These are phyloP conservation scores for Heliconius cydno DNA, from an alignment of 2,888 invertebrate genomes.

Conservation along the genomic window DNA sequence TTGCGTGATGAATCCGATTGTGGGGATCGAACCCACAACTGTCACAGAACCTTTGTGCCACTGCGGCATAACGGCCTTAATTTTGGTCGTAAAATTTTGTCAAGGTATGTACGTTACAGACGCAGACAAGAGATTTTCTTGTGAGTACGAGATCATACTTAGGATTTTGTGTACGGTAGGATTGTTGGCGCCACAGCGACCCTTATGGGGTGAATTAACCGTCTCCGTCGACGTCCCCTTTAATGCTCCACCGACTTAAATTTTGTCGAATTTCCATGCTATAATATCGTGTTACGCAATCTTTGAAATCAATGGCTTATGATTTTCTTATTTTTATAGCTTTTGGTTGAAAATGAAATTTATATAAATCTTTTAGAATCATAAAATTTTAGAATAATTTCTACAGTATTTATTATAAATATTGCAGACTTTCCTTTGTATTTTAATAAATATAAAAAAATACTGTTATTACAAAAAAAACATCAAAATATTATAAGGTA, in stretches of 20 bases:
- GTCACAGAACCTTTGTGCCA: too few relatives aligned
- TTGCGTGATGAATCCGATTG: too few relatives aligned
- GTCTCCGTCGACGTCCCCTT: conserved; percentile 78
- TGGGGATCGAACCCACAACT: too few relatives aligned
- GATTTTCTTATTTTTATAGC: conserved; percentile 74
- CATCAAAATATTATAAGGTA: not conserved
- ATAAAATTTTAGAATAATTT: not conserved
- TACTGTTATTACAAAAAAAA: not conserved
- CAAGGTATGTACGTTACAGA: conserved; percentile 43
- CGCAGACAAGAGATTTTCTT: conserved; percentile 48
- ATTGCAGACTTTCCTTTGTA: not conserved
- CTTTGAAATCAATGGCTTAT: conserved; percentile 72
- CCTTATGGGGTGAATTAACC: conserved; percentile 82
- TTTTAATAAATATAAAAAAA: not conserved
- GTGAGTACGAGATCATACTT: conserved; percentile 63
- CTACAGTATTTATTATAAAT: not conserved
- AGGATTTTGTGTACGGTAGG: conserved; percentile 81
- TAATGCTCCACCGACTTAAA: conserved; percentile 81
- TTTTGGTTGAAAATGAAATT: conserved; percentile 42
- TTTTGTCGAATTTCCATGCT: conserved; percentile 81
- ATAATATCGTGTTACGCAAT: conserved; percentile 76
- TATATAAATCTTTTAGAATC: not conserved
- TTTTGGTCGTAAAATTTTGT: not conserved
- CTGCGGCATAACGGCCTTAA: too few relatives aligned
- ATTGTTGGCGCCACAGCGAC: conserved; percentile 79